These are phyloP conservation scores for Ferdinandea cuprea DNA, from an alignment of 2,888 invertebrate species.

Conservation along the genomic window DNA sequence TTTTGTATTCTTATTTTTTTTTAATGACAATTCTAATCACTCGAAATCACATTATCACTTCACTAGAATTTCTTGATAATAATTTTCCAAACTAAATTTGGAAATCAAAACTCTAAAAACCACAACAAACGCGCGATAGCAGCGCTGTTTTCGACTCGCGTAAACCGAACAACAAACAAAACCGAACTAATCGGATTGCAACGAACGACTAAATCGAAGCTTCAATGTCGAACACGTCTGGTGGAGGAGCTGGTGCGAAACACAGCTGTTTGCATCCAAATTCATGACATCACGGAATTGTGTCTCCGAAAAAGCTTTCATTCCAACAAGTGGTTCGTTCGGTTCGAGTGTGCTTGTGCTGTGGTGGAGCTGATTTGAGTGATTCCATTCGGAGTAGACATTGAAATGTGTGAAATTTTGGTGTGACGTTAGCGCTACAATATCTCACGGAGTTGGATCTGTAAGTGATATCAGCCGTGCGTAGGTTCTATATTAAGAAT, in stretches of 20 bases:
- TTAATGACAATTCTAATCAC: too few species aligned
- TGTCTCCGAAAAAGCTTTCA: conserved; percentile 39
- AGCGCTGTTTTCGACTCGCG: neutral
- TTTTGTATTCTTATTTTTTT: conserved; percentile 1
- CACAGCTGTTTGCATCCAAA: conserved; percentile 34
- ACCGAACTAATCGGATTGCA: conserved; percentile 42
- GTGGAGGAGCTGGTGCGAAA: neutral
- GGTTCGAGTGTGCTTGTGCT: too few species aligned
- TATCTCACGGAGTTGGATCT: neutral
- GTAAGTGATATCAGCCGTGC: neutral
- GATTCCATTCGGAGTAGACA: conserved; percentile 16
- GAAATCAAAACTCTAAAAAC: conserved; percentile 2
- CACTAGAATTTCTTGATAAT: conserved; percentile 23
- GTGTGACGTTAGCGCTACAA: neutral
- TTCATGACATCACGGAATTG: conserved; percentile 38
- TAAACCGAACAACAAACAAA: neutral
- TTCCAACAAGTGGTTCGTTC: too few species aligned
- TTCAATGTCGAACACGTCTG: conserved; percentile 42
- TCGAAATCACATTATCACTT: conserved; percentile 55
- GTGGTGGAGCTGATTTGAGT: neutral
- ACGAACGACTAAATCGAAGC: conserved; percentile 52
- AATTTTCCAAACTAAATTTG: conserved; percentile 10
- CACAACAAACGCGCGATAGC: conserved; percentile 11
- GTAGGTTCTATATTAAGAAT: neutral
- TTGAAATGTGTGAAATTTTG: neutral